Evolutionary conservation across 2,888 invertebrate genomes (phyloP).

Genomic region (Netelia melanura): DNA sequence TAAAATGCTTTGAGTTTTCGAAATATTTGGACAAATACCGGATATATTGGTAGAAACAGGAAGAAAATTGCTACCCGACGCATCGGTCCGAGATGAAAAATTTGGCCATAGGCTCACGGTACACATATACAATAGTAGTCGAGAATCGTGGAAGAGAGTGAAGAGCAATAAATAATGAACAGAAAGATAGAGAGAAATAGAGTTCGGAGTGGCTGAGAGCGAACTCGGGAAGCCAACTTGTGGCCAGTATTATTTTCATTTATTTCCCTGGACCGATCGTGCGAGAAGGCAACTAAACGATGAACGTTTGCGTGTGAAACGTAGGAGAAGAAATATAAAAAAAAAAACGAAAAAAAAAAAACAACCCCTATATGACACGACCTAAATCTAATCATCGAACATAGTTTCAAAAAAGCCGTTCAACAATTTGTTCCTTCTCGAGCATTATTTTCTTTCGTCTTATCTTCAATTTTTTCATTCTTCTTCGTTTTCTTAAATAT

Average conservation of each 20-base stretch:
- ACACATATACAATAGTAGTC: slow-evolving; percentile 29
- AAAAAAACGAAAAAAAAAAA: neutral
- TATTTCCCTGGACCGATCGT: slow-evolving; percentile 18
- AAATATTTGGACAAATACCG: slow-evolving; percentile 2
- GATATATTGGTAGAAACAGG: slow-evolving; percentile 37
- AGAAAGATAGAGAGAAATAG: slow-evolving; percentile 39
- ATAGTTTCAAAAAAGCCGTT: slow-evolving; percentile 49
- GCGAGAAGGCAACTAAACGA: slow-evolving; percentile 24
- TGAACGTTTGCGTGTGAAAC: neutral
- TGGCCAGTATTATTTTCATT: slow-evolving; percentile 11
- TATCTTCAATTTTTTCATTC: slow-evolving; percentile 6
- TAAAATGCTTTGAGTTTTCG: neutral
- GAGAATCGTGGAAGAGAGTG: slow-evolving; percentile 51
- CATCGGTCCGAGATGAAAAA: slow-evolving; percentile 31
- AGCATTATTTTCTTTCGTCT: slow-evolving; percentile 8
- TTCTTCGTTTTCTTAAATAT: slow-evolving; percentile 34
- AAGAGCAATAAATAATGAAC: slow-evolving; percentile 67
- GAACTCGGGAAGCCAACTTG: slow-evolving; percentile 46
- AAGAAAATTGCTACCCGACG: slow-evolving; percentile 40
- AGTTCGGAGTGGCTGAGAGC: slow-evolving; percentile 32
- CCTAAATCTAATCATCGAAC: slow-evolving; percentile 49
- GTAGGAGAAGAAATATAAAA: slow-evolving; percentile 5
- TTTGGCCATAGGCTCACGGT: slow-evolving; percentile 19
- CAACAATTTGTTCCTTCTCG: slow-evolving; percentile 55
- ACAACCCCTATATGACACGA: slow-evolving; percentile 7